Conservation (phyloP, 2,888 invertebrate genomes). For the Fissipunctia ypsillon region DNA sequence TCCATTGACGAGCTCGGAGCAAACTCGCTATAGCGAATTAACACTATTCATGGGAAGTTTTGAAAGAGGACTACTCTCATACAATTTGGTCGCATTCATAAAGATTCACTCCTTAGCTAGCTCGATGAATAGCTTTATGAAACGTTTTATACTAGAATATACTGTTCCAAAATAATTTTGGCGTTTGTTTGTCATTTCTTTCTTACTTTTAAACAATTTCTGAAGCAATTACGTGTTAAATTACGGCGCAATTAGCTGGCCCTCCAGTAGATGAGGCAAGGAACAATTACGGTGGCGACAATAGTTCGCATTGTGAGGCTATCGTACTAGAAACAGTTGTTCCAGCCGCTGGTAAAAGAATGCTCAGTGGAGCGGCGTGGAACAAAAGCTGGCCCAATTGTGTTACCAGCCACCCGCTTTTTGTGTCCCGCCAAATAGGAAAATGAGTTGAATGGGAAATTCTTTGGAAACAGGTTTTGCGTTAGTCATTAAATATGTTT, state of each 20-base stretch:
- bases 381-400: conserved; percentile 83
- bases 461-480: conserved; percentile 58
- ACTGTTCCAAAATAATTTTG: conserved; percentile 76
- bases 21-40: conserved; percentile 90
- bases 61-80: conserved; percentile 90
- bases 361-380: conserved; percentile 70
- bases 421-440: conserved; percentile 76
- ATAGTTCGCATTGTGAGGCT: conserved; percentile 81
- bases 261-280: conserved; percentile 80
- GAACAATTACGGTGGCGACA: conserved; percentile 82
- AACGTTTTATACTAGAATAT: conserved; percentile 82
- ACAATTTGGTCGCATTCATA: conserved; percentile 91
- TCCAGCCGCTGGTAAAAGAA: conserved; percentile 76
- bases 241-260: conserved; percentile 78
- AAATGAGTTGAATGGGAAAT: conserved; percentile 76
- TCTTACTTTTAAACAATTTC: conserved; percentile 44
- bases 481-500: conserved; percentile 51
- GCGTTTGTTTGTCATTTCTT: conserved; percentile 56
- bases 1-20: conserved; percentile 89
- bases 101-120: conserved; percentile 89
- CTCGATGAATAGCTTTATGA: conserved; percentile 88
- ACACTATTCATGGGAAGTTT: conserved; percentile 90
- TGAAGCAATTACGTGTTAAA: conserved; percentile 67
- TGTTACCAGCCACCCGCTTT: conserved; percentile 78
- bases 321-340: conserved; percentile 83